phyloP scores from a whole-genome alignment of 2,888 invertebrate genomes.

The Pediacus dermestoides region DNA sequence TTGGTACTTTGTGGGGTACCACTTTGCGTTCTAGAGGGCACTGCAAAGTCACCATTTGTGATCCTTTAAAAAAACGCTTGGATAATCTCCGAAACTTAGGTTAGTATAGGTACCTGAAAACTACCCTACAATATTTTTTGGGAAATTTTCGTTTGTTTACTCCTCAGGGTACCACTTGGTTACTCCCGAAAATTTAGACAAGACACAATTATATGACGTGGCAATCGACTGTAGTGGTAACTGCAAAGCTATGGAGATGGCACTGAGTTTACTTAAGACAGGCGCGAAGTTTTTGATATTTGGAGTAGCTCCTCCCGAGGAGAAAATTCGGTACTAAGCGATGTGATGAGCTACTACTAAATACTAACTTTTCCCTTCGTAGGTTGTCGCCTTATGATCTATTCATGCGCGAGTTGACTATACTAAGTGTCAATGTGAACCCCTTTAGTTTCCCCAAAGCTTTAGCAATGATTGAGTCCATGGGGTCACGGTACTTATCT shows the following conservation, averaged over 20 bases:
- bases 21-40: constrained; percentile 64
- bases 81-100: constrained; percentile 53
- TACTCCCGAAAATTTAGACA: constrained; percentile 53
- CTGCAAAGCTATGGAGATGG: constrained; percentile 62
- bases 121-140: background rate
- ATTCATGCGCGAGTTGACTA: constrained; percentile 58
- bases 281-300: constrained; percentile 67
- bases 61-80: constrained; percentile 54
- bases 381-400: constrained; percentile 56
- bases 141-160: constrained; percentile 43
- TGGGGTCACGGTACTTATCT: constrained; percentile 61
- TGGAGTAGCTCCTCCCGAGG: constrained; percentile 58
- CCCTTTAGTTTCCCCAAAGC: constrained; percentile 64
- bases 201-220: constrained; percentile 54
- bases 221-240: constrained; percentile 68
- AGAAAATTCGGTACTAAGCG: constrained; percentile 45
- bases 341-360: no score
- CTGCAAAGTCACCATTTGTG: constrained; percentile 62
- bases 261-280: constrained; percentile 52
- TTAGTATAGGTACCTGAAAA: constrained; percentile 27
- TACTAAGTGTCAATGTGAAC: constrained; percentile 63
- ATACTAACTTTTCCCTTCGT: no score
- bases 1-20: constrained; percentile 64
- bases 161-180: constrained; percentile 56
- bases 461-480: constrained; percentile 56